phyloP scores from a whole-genome alignment of 2,113 vertebrate species.

The Sceloporus tristichus region DNA sequence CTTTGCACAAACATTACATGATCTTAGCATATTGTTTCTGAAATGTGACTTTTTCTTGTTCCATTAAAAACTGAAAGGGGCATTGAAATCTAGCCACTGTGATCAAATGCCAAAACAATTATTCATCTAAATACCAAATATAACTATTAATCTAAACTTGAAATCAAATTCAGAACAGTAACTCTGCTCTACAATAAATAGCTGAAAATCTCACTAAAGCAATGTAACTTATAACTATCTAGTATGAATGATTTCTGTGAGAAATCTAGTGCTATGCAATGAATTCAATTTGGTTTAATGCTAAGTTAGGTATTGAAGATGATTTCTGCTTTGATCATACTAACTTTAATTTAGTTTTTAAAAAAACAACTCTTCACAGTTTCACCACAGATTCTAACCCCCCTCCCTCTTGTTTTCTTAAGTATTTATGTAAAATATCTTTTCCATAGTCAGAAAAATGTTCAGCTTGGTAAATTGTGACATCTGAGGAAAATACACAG shows the following conservation, averaged over 20 bases:
- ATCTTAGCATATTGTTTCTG: no score
- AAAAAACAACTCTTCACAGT: not conserved
- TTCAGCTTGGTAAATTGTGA: conserved; percentile 61
- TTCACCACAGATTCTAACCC: conserved; percentile 37
- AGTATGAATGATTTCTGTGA: not conserved
- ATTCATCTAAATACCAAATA: not conserved
- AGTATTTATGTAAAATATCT: conserved; percentile 52
- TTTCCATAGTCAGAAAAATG: conserved; percentile 62
- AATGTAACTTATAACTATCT: not conserved
- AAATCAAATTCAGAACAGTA: not conserved
- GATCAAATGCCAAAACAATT: not conserved
- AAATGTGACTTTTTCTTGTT: not conserved
- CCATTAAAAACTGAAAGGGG: not conserved
- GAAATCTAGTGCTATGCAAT: not conserved
- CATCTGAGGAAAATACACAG: conserved; percentile 50
- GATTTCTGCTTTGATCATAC: not conserved
- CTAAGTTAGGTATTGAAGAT: no score
- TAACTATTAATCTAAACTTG: not conserved
- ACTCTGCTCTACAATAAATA: not conserved
- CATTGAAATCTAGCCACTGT: no score
- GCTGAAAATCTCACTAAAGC: not conserved
- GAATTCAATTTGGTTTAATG: not conserved
- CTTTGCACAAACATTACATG: not conserved
- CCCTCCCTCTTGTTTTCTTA: conserved; percentile 21
- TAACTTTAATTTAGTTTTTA: conserved; percentile 10